phyloP scores from a whole-genome alignment of 1,140 invertebrate genomes.

The Eumeta japonica region DNA sequence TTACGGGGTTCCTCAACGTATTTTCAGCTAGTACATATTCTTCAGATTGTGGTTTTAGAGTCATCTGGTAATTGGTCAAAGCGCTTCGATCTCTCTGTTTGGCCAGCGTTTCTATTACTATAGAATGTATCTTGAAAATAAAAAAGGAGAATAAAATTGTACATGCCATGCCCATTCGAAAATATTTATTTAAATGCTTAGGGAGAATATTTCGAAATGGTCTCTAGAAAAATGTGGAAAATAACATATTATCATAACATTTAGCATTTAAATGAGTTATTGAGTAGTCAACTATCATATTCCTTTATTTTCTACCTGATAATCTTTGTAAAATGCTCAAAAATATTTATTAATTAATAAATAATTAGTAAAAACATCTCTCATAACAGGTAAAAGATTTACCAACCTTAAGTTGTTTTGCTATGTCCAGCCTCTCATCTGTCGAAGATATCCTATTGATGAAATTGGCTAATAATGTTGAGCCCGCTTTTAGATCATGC shows the following conservation, averaged over 20 bases:
- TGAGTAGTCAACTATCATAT: not conserved
- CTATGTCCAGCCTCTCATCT: slow-evolving; percentile 38
- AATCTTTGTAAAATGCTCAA: slow-evolving; percentile 2
- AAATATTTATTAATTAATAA: no score
- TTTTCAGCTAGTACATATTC: slow-evolving; percentile 57
- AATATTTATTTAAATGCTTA: not conserved
- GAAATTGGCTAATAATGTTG: slow-evolving; percentile 28
- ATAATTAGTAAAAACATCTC: no score
- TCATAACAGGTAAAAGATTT: no score
- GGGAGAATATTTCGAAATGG: no score
- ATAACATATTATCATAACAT: no score
- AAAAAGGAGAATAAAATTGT: slow-evolving; percentile 1
- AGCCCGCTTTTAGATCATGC: slow-evolving; percentile 25
- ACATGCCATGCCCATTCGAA: not conserved
- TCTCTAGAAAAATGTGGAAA: no score
- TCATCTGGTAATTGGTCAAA: slow-evolving; percentile 53
- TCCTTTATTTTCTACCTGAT: not conserved
- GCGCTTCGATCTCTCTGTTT: slow-evolving; percentile 52
- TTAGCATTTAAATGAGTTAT: not conserved
- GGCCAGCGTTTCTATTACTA: slow-evolving; percentile 52
- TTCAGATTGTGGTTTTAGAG: slow-evolving; percentile 48
- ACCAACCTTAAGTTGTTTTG: slow-evolving; percentile 43
- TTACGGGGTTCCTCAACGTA: slow-evolving; percentile 44
- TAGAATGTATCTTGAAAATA: slow-evolving; percentile 47
- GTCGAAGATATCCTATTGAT: slow-evolving; percentile 29